Evolutionary conservation across 2,113 vertebrate genomes (phyloP), one percentile per base, ranked within the genome.

Genomic region (Oostethus manadensis): DNA sequence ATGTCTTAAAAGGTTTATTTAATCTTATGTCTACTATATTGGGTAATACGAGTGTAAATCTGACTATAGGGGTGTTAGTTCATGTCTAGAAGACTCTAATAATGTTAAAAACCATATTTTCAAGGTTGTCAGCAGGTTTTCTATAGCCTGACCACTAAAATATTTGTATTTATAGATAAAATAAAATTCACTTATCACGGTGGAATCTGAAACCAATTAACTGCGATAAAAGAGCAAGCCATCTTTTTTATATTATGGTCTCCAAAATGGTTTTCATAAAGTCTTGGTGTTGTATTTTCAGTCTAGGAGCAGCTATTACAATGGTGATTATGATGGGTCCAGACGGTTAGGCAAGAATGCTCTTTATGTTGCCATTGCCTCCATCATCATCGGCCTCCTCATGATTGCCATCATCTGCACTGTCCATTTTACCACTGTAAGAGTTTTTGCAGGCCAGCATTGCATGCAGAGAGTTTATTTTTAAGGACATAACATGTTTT

Each of bases 251-350:
- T 4, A n/a, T 46, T 46, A 9, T 46, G 2, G 6, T 46, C 45
- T 46, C 18, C 45, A 9, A 2, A 57, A 42, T 22, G 18, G 18
- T 56, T 56, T 22, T 22, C 13, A 43, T 43, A 22, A 56, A 1
- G 17, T 46, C 16, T 38, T 43, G 3, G 9, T 13, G 21, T 22
- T 68, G 57, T 77, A 57, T 26, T 8, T 53, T 38, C 85, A 96
- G 94, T 93, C 94, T 62, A 87, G 92, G 68, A 92, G 90, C 81
- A 95, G 94, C 74, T 94, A 95, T 45, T 90, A 89, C 4, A 76
- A 84, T 0, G 93, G 93, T 8, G 93, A 97, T 65, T 79, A 92
- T 0, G 94, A 95, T 10, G 94, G 92, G 50, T 92, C 93, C 58
- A 86, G 70, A 73, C 79, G 88, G n/a, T 88, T 97, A 64, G 93